phyloP scores from a whole-genome alignment of 2,888 invertebrate species.

The Drosophila picticornis region DNA sequence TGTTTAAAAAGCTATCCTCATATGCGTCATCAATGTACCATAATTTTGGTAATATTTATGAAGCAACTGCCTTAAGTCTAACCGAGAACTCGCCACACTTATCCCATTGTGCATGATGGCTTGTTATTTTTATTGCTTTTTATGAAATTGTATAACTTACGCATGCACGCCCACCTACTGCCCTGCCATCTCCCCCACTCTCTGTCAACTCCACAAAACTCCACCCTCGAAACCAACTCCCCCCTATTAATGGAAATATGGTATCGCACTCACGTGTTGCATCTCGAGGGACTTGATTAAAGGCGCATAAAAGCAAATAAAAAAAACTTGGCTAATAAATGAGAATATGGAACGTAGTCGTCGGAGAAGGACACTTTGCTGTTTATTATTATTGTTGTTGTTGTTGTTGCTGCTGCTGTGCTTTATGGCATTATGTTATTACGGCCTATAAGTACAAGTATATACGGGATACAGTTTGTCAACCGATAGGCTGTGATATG shows the following conservation, averaged over 20 bases:
- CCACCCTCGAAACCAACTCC: constrained; percentile 1
- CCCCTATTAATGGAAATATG: constrained; percentile 56
- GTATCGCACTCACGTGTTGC: constrained; percentile 81
- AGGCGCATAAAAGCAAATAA: constrained; percentile 78
- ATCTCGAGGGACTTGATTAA: constrained; percentile 83
- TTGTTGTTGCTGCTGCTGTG: constrained; percentile 16
- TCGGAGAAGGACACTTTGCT: constrained; percentile 14
- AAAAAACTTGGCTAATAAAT: constrained; percentile 73
- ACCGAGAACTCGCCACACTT: constrained; percentile 4
- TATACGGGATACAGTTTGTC: constrained; percentile 23
- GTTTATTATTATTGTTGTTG: constrained; percentile 4
- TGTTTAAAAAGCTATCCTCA: background rate
- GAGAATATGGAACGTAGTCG: constrained; percentile 75
- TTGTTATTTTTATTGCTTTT: constrained; percentile 65
- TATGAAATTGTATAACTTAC: constrained; percentile 71
- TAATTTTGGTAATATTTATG: background rate
- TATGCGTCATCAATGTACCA: background rate
- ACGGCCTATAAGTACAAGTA: constrained; percentile 24
- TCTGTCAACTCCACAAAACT: background rate
- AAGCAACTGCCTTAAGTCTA: constrained; percentile 28
- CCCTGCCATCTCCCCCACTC: constrained; percentile 23
- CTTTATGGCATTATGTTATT: constrained; percentile 53
- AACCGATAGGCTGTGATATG: constrained; percentile 47
- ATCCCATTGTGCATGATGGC: constrained; percentile 50
- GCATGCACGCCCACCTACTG: constrained; percentile 46